These are phyloP conservation scores for Nineta flava DNA, from an alignment of 2,888 invertebrate species.

Conservation along the genomic window DNA sequence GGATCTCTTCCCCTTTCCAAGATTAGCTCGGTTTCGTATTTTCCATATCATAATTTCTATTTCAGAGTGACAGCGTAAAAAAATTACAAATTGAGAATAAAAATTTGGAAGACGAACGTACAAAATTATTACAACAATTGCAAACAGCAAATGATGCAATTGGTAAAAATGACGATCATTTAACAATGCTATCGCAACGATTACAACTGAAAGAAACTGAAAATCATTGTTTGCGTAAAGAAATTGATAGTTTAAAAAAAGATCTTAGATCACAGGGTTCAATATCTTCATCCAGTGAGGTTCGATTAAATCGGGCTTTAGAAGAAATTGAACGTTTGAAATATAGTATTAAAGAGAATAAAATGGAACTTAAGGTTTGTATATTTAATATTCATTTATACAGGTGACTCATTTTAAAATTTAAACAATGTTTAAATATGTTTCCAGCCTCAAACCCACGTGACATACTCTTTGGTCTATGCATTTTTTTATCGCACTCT, in stretches of 20 bases:
- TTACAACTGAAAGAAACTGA: neutral
- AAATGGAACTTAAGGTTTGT: neutral
- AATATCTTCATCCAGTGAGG: neutral
- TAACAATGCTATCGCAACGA: neutral
- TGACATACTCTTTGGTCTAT: too few species aligned
- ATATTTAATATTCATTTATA: neutral
- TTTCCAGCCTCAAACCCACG: too few species aligned
- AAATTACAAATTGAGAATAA: constrained; percentile 3
- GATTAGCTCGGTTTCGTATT: too few species aligned
- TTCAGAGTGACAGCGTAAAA: neutral
- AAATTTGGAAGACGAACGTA: neutral
- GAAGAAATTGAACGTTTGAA: constrained; percentile 1
- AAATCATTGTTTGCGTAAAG: neutral
- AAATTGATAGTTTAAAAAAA: neutral
- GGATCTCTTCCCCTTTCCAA: too few species aligned
- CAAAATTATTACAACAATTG: neutral
- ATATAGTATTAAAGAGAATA: neutral
- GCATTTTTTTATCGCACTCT: too few species aligned
- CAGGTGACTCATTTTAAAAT: too few species aligned
- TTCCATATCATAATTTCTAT: too few species aligned
- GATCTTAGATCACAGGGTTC: neutral
- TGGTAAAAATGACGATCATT: neutral
- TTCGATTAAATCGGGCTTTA: neutral
- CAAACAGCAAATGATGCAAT: neutral
- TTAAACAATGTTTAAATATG: too few species aligned